A percentile compares a stretch with the other conserved stretches of the same genome.
phyloP scores from a whole-genome alignment of 2,113 vertebrate species.

The Amphiprion percula region DNA sequence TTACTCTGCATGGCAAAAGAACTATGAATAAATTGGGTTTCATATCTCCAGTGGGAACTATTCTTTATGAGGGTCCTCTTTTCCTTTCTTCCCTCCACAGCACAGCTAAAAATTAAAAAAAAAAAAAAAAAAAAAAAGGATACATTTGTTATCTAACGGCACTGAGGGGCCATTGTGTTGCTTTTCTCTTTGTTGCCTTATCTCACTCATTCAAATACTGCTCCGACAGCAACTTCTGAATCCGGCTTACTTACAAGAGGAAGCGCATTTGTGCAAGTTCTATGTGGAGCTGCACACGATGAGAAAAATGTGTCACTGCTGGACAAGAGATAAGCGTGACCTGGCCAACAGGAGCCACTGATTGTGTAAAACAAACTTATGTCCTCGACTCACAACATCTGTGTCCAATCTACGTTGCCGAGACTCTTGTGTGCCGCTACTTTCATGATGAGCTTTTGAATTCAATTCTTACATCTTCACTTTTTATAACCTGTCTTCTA shows the following conservation, averaged over 20 bases:
- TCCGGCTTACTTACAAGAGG: slow-evolving; percentile 61
- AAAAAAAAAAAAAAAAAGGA: slow-evolving; percentile 41
- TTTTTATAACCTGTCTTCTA: slow-evolving; percentile 41
- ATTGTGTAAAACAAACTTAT: slow-evolving; percentile 36
- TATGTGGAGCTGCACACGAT: slow-evolving; percentile 59
- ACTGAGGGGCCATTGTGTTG: slow-evolving; percentile 71
- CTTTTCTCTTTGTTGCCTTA: slow-evolving; percentile 71
- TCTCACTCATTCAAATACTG: slow-evolving; percentile 80
- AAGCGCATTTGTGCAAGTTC: slow-evolving; percentile 59
- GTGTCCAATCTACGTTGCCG: slow-evolving; percentile 3
- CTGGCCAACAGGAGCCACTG: slow-evolving; percentile 17
- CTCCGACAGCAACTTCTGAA: slow-evolving; percentile 75
- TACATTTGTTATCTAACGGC: slow-evolving; percentile 72
- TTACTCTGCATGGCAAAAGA: slow-evolving; percentile 59
- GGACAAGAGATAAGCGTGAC: slow-evolving; percentile 55
- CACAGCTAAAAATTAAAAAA: slow-evolving; percentile 55
- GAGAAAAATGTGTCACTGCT: slow-evolving; percentile 54
- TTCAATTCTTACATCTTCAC: slow-evolving; percentile 21
- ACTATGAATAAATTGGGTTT: slow-evolving; percentile 75
- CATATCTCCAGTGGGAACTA: slow-evolving; percentile 67
- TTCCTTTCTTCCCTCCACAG: slow-evolving; percentile 56
- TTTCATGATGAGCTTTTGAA: slow-evolving; percentile 40
- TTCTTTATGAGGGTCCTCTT: slow-evolving; percentile 63
- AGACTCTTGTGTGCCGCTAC: slow-evolving; percentile 5
- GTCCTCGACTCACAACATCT: slow-evolving; percentile 13